Conservation (phyloP, 1,140 invertebrate genomes). For the Zaprionus inermis region DNA sequence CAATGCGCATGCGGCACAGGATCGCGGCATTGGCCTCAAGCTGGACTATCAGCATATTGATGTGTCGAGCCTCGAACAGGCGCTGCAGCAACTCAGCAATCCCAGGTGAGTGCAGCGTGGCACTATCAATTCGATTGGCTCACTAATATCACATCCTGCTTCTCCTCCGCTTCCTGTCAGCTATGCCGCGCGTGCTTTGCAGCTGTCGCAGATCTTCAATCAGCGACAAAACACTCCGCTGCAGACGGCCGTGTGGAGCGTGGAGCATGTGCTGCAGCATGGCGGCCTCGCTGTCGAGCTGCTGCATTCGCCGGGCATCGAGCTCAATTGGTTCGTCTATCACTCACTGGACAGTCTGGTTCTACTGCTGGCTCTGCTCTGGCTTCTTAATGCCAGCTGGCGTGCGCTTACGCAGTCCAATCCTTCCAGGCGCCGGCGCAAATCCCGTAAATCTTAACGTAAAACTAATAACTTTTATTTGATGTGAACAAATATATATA, state of each 20-base stretch:
- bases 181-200: constrained; percentile 84
- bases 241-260: constrained; percentile 88
- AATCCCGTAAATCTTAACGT: constrained; percentile 6
- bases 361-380: constrained; percentile 20
- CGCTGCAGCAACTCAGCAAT: constrained; percentile 50
- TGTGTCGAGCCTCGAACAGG: constrained; percentile 19
- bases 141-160: neutral
- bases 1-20: constrained; percentile 86
- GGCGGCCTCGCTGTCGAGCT: constrained; percentile 84
- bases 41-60: constrained; percentile 84
- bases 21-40: constrained; percentile 86
- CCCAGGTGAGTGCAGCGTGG: constrained; percentile 35
- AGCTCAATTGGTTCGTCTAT: constrained; percentile 81
- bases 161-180: constrained; percentile 62
- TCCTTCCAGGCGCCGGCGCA: neutral
- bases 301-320: constrained; percentile 83
- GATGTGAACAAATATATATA: constrained; percentile 10
- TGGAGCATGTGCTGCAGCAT: constrained; percentile 87
- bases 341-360: constrained; percentile 70
- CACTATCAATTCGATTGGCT: neutral
- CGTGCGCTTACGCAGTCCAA: neutral
- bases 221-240: constrained; percentile 87
- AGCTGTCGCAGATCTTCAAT: constrained; percentile 86
- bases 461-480: constrained; percentile 7
- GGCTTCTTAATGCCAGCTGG: constrained; percentile 16